Conservation (phyloP, 64 coral and sea anemone genomes). For the Pocillopora verrucosa region DNA sequence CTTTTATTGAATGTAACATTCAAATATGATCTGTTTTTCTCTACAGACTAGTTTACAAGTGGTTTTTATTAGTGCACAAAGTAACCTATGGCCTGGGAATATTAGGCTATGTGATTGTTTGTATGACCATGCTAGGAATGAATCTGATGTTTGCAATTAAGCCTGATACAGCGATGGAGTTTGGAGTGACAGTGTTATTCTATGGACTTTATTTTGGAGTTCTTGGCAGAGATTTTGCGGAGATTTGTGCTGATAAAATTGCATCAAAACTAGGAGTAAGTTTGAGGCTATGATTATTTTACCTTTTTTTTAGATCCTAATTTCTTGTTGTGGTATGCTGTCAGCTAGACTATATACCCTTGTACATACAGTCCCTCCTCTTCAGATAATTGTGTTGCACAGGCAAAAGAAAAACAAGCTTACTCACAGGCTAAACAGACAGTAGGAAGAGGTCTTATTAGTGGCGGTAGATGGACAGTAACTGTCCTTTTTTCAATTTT, state of each 20-base stretch:
- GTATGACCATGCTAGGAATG: constrained; percentile 90
- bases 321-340: not conserved
- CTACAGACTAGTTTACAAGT: constrained; percentile 94
- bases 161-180: constrained; percentile 91
- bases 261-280: constrained; percentile 99
- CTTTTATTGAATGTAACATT: not conserved
- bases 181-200: constrained; percentile 89
- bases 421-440: too few species aligned
- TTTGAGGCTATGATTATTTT: not conserved
- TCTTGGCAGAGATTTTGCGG: constrained; percentile 97
- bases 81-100: constrained; percentile 87
- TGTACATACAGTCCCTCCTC: too few species aligned
- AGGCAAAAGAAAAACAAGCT: too few species aligned
- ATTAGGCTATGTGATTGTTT: constrained; percentile 88
- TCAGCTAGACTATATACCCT: too few species aligned
- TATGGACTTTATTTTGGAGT: constrained; percentile 99
- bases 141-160: constrained; percentile 83
- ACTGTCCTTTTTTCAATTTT: too few species aligned
- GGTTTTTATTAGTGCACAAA: constrained; percentile 95
- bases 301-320: too few species aligned
- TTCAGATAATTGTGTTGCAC: too few species aligned
- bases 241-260: constrained; percentile 99
- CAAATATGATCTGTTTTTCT: not conserved
- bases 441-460: too few species aligned
- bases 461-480: too few species aligned